Conservation (phyloP, 2,888 invertebrate genomes). For the Phragmatobia fuliginosa region DNA sequence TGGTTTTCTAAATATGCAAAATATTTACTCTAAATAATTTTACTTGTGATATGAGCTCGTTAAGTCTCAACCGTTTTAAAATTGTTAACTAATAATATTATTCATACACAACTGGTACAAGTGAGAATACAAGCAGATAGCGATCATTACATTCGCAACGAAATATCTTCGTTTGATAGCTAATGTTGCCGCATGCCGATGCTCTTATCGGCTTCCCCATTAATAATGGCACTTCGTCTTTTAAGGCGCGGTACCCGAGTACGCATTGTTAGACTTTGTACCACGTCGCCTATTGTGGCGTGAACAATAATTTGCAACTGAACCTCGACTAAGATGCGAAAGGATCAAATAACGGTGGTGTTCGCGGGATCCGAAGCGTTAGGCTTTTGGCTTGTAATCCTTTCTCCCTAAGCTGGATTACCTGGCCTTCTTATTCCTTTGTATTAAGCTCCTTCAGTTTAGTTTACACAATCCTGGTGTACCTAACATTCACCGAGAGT, state of each 20-base stretch:
- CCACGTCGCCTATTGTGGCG: conserved; percentile 67
- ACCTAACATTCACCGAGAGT: conserved; percentile 67
- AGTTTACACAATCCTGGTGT: conserved; percentile 71
- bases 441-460: conserved; percentile 71
- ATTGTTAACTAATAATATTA: background rate
- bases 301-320: conserved; percentile 76
- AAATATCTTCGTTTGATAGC: conserved; percentile 58
- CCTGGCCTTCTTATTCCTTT: conserved; percentile 72
- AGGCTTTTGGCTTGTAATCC: conserved; percentile 78
- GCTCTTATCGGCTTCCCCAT: conserved; percentile 62
- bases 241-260: conserved; percentile 61
- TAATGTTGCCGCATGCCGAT: conserved; percentile 60
- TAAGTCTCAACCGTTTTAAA: background rate
- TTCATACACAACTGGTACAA: conserved; percentile 21
- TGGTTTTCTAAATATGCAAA: too few species aligned
- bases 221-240: conserved; percentile 70
- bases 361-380: conserved; percentile 67
- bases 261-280: conserved; percentile 66
- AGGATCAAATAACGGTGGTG: conserved; percentile 74
- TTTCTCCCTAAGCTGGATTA: conserved; percentile 79
- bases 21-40: too few species aligned
- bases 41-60: background rate
- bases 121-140: conserved; percentile 49
- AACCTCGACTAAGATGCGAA: conserved; percentile 66
- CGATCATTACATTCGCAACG: conserved; percentile 60